Conservation (phyloP, 2,113 vertebrate genomes). For the Poicephalus meyeri region DNA sequence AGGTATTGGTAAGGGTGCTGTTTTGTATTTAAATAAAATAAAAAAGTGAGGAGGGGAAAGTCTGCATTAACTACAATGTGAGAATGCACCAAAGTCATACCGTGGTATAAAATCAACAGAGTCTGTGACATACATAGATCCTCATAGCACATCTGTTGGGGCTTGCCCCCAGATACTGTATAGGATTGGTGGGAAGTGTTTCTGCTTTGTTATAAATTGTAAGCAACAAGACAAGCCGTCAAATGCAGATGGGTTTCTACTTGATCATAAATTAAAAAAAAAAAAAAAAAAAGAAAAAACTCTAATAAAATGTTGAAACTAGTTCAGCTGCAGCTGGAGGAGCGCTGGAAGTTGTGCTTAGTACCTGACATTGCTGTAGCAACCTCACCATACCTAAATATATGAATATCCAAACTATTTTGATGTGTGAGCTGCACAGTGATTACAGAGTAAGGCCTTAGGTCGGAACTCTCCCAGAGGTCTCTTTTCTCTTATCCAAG, state of each 20-base stretch:
- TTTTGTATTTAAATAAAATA: background rate
- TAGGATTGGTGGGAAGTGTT: background rate
- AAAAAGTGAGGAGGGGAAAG: background rate
- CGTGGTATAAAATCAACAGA: background rate
- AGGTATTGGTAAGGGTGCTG: background rate
- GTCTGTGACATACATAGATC: background rate
- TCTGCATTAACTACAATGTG: background rate
- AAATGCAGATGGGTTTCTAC: slow-evolving; percentile 26
- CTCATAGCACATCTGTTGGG: background rate
- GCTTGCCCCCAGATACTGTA: background rate
- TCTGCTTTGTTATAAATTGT: slow-evolving; percentile 34
- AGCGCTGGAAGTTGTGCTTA: background rate
- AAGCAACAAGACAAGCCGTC: slow-evolving; percentile 16
- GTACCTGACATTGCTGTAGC: background rate
- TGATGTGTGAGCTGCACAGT: background rate
- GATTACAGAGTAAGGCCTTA: background rate
- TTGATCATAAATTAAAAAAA: background rate
- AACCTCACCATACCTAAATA: background rate
- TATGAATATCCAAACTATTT: background rate
- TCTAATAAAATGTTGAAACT: slow-evolving; percentile 5
- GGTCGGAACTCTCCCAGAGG: background rate
- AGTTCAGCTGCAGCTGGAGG: background rate
- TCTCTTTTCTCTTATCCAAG: background rate
- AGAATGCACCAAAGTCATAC: background rate
- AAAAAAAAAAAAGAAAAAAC: background rate